Conservation (phyloP, 2,888 invertebrate species). For the Perizoma affinitatum region DNA sequence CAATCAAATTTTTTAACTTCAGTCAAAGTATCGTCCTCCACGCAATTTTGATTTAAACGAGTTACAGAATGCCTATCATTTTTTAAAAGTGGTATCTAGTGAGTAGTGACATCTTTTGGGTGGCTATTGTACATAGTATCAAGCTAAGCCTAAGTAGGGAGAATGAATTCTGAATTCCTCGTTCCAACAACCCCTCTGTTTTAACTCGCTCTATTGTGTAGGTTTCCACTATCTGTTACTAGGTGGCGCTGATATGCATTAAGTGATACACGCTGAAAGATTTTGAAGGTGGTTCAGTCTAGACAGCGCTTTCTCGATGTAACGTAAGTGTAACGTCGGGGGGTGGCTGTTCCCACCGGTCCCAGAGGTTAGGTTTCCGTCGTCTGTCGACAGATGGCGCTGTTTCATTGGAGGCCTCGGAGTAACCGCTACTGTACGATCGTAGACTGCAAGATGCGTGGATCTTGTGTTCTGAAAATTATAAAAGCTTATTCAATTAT, state of each 20-base stretch:
- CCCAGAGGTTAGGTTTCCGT: conserved; percentile 60
- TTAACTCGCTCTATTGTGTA: too few relatives aligned
- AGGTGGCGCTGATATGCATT: conserved; percentile 9
- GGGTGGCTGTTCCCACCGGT: conserved; percentile 69
- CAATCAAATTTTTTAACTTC: conserved; percentile 13
- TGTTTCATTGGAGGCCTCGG: conserved; percentile 65
- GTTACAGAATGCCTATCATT: neutral
- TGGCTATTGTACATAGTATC: neutral
- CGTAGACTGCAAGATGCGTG: conserved; percentile 71
- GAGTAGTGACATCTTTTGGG: conserved; percentile 14
- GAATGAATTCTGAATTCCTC: neutral
- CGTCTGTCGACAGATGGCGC: conserved; percentile 60
- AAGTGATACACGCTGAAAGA: neutral
- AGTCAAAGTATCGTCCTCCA: conserved; percentile 3
- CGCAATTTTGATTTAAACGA: neutral
- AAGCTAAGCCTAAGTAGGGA: neutral
- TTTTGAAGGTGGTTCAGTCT: conserved; percentile 27
- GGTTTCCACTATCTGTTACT: too few relatives aligned
- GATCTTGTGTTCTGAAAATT: conserved; percentile 66
- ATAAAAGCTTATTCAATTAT: too few relatives aligned
- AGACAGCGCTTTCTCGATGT: conserved; percentile 74
- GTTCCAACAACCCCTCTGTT: too few relatives aligned
- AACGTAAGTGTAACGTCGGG: conserved; percentile 75
- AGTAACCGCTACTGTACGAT: conserved; percentile 75
- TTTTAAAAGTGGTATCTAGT: neutral